Evolutionary conservation across 1,140 invertebrate genomes (phyloP).

Genomic region (Trichonephila inaurata): DNA sequence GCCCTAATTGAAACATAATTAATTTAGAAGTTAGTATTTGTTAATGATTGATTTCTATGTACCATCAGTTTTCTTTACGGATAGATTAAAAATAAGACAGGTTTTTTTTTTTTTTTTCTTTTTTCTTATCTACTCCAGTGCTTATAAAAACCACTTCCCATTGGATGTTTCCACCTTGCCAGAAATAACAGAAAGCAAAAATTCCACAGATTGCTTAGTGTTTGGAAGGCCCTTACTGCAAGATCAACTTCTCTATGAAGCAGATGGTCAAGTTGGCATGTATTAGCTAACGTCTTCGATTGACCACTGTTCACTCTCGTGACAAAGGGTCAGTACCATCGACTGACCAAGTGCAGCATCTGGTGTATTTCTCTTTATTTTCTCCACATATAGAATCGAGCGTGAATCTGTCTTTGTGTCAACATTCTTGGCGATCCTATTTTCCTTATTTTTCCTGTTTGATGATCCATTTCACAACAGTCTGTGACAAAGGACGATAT

Average conservation of each 20-base stretch:
- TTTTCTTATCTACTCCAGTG: no score
- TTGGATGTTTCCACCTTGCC: no score
- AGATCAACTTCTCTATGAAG: background rate
- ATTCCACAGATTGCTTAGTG: background rate
- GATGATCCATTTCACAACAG: background rate
- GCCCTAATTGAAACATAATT: no score
- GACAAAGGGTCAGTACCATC: slow-evolving; percentile 43
- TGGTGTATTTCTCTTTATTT: slow-evolving; percentile 31
- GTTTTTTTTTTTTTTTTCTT: no score
- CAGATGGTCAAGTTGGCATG: slow-evolving; percentile 39
- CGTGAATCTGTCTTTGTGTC: slow-evolving; percentile 49
- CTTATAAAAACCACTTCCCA: no score
- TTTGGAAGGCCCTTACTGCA: background rate
- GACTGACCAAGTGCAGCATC: slow-evolving; percentile 40
- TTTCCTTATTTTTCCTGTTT: background rate
- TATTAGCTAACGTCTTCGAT: background rate
- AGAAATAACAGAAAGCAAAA: background rate
- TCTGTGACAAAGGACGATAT: background rate
- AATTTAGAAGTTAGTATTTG: no score
- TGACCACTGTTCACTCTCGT: slow-evolving; percentile 45
- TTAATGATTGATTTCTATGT: no score
- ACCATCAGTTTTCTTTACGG: no score
- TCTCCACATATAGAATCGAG: background rate
- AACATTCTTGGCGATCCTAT: background rate
- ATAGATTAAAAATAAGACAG: no score